Base-by-base conservation (phyloP, 2,888 invertebrate species). In the Diloba caeruleocephala region DNA sequence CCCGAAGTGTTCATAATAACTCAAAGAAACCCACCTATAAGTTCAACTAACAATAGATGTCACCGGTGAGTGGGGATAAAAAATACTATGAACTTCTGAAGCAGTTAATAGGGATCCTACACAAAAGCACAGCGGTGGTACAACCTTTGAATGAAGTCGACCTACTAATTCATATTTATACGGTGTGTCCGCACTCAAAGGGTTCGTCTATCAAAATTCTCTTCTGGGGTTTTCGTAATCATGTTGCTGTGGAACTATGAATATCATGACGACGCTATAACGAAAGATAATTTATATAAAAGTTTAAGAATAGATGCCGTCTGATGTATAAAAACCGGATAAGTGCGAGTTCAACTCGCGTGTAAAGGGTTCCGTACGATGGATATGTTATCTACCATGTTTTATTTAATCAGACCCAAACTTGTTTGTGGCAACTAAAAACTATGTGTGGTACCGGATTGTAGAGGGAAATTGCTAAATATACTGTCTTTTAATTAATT, bases 31-130 rank as follows among this genome's bases (percentile, higher is more conserved):
- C 78, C 80, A 85, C 82, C 83, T 76, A 75, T 74, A 74, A 82
- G 67, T 72, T 67, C 71, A 61, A 52, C 38, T 49, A 72, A 87
- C 86, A 88, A 88, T 81, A 78, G 83, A 75, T 84, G 84, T 87
- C 85, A 68, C 78, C 78, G 76, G 60, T 62, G 71, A 79, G 74
- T 76, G 70, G 70, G 49, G 71, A 80, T 76, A 87, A 88, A 89
- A 89, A 89, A 88, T 58, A 76, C 85, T 88, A 92, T 92, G 89
- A 91, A 92, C 92, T 92, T 89, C 92, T 91, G 92, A 83, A 88
- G 85, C 89, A 92, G 92, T 92, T 92, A 89, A 91, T 92, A 90
- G 84, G 84, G 76, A 69, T 58, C 38, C 36, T 25, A 57, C 66
- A 92, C 84, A 91, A 91, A 78, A 60, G 66, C 80, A 64, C 84